Evolutionary conservation across 2,113 vertebrate species (phyloP).

Genomic region (Calyptomena viridis): DNA sequence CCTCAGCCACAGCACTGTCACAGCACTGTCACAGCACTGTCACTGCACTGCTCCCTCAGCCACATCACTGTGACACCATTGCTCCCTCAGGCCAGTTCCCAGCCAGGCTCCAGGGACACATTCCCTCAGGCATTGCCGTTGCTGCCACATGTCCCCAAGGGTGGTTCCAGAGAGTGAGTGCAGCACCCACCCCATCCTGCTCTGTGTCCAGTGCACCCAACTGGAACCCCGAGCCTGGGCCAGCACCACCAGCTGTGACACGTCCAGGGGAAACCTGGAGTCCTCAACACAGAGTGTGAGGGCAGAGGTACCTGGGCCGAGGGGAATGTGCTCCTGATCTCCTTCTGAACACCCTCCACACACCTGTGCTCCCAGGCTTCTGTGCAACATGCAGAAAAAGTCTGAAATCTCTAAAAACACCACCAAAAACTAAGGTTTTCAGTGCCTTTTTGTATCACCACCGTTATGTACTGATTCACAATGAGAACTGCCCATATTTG

Average conservation of each 20-base stretch:
- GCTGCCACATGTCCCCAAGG: rapidly evolving
- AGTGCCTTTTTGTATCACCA: neutral
- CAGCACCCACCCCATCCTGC: rapidly evolving
- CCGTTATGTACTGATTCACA: neutral
- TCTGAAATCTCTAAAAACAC: neutral
- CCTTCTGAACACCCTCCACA: neutral
- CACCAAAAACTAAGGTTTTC: neutral
- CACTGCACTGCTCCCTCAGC: neutral
- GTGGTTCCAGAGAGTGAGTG: rapidly evolving
- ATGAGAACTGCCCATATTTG: neutral
- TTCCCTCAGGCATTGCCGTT: rapidly evolving
- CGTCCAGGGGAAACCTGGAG: rapidly evolving
- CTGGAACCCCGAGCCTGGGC: rapidly evolving
- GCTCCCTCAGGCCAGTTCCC: neutral
- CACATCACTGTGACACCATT: too few relatives aligned
- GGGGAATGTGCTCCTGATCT: rapidly evolving
- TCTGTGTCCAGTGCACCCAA: rapidly evolving
- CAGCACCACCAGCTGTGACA: neutral
- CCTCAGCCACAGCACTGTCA: too few relatives aligned
- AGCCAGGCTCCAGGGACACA: neutral
- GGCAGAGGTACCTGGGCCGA: rapidly evolving
- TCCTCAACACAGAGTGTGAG: rapidly evolving
- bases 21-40: neutral
- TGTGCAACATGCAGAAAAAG: neutral
- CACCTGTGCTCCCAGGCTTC: neutral